These are phyloP conservation scores for Bombus vancouverensis DNA, from an alignment of 1,140 invertebrate genomes.

Conservation along the genomic window DNA sequence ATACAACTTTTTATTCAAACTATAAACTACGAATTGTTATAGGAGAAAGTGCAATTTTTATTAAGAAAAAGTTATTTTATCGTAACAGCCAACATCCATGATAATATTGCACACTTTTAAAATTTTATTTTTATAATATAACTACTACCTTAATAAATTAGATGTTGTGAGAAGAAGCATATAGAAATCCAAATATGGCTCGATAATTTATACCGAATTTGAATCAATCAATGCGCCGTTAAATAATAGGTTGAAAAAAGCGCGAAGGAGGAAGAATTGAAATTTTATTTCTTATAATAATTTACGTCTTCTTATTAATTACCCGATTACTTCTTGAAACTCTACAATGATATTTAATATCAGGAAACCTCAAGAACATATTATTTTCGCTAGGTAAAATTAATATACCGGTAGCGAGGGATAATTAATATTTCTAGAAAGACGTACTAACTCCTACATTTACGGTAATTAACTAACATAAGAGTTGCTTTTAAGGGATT, in stretches of 20 bases:
- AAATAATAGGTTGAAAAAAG: background rate
- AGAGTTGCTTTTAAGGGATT: conserved; percentile 15
- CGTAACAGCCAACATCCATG: too few species aligned
- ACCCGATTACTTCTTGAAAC: background rate
- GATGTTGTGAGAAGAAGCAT: background rate
- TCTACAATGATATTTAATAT: background rate
- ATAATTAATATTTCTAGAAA: conserved; percentile 22
- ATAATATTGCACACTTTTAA: background rate
- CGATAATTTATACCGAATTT: conserved; percentile 2
- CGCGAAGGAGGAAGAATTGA: background rate
- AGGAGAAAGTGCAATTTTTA: background rate
- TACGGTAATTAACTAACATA: conserved; percentile 19
- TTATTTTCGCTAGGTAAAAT: background rate
- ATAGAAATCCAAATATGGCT: background rate
- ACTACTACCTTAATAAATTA: background rate
- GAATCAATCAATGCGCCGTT: background rate
- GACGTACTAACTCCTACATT: background rate
- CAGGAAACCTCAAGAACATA: background rate
- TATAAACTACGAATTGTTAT: background rate
- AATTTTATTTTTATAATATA: background rate
- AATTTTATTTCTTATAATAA: background rate
- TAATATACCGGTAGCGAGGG: background rate
- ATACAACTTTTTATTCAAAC: background rate
- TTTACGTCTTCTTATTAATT: background rate
- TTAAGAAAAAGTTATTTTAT: background rate